Conservation (phyloP, 2,797 vertebrate genomes). For the Chiloscyllium punctatum region DNA sequence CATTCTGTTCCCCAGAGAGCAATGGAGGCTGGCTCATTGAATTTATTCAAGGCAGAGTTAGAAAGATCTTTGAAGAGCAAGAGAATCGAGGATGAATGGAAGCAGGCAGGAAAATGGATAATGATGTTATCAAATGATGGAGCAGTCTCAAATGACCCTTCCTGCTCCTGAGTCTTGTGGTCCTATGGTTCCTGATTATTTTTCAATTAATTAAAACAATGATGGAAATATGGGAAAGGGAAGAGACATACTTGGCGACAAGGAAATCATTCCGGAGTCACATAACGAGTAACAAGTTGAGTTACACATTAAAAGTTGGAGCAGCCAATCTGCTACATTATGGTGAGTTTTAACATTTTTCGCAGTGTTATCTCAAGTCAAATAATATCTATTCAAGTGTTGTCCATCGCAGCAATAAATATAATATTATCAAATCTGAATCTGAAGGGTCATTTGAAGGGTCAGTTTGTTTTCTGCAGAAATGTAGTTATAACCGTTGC, state of each 20-base stretch:
- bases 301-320: neutral
- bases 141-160: too few relatives aligned
- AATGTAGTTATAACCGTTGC: neutral
- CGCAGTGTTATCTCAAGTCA: neutral
- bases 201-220: neutral
- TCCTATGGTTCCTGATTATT: too few relatives aligned
- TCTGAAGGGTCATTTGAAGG: neutral
- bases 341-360: neutral
- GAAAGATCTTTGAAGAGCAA: too few relatives aligned
- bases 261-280: neutral
- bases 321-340: neutral
- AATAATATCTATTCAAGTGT: neutral
- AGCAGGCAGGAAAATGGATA: too few relatives aligned
- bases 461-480: neutral
- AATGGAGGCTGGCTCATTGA: too few relatives aligned
- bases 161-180: too few relatives aligned
- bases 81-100: too few relatives aligned
- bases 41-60: too few relatives aligned
- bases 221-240: neutral
- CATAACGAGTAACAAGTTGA: neutral
- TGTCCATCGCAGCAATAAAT: neutral
- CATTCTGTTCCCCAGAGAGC: too few relatives aligned
- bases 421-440: neutral
- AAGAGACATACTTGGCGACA: neutral
- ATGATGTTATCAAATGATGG: too few relatives aligned